Base-by-base conservation (phyloP, 2,113 vertebrate genomes). In the Dicrurus megarhynchus region DNA sequence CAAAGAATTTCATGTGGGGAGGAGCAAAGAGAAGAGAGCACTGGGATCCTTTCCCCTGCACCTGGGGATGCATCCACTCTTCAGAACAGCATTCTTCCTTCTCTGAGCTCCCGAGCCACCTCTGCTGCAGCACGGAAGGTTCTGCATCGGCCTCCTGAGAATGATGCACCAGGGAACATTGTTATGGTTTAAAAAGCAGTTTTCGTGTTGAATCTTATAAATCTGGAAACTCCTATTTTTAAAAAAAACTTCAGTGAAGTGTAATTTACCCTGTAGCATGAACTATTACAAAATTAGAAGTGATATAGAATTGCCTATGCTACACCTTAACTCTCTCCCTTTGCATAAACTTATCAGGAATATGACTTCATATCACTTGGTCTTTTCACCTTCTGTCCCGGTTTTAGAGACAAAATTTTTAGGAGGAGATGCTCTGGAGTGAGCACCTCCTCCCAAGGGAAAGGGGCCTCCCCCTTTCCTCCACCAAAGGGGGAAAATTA, bases 41-140 rank as follows among this genome's bases (percentile, higher is more conserved):
- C n/a, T 42, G 73, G 69, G 39, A 84, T 93, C 83, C 73, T 95
- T 64, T 35, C 32, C 68, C 56, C 47, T 81, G 86, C 64, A 63
- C 46, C 56, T 18, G 8, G 47, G 68, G 60, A 68, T 60, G 80
- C 76, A 84, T 64, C 80, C 60, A 46, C 64, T 95, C 61, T 91
- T 86, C 81, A 42, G 42, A 91, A 75, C 65, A 84, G 86, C 73
- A 20, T 49, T 95, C 83, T 89, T 89, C 94, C 64, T 90, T 86
- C 94, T 87, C 84, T 16, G 37, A 89, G 89, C 78, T 79, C 92
- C 73, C 11, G 14, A 63, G 82, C 13, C 63, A 37, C 22, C 44
- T 76, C 81, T 85, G 87, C 78, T 79, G 93, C 59, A 77, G 61
- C 1, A 3, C 0, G 3, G n/a, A 93, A 85, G 57, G 50, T 63